These are phyloP conservation scores for Ochotona princeps DNA, from an alignment of 2,113 vertebrate genomes.

Conservation along the genomic window DNA sequence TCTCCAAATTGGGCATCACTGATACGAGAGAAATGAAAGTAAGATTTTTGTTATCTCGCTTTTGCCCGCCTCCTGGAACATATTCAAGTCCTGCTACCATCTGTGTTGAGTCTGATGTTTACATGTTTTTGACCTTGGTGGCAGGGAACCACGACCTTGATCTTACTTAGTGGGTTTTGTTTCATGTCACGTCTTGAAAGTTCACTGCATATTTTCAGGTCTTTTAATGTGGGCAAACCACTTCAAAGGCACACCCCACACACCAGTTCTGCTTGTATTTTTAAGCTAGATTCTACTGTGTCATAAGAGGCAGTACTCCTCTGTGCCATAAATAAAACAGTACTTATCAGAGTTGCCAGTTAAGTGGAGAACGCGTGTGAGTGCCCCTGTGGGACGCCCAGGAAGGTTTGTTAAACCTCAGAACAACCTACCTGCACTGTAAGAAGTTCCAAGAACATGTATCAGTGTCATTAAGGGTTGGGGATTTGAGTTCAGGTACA, in stretches of 20 bases:
- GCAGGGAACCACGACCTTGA: slow-evolving; percentile 9
- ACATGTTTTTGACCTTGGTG: not conserved
- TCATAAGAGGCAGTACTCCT: slow-evolving; percentile 5
- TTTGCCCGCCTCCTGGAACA: not conserved
- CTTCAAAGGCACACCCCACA: slow-evolving; percentile 50
- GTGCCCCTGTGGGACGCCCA: too few species aligned
- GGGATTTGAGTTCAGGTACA: not conserved
- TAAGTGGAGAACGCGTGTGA: not conserved
- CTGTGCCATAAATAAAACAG: not conserved
- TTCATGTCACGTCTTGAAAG: slow-evolving; percentile 23
- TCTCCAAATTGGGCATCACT: slow-evolving; percentile 17
- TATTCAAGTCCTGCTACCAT: not conserved
- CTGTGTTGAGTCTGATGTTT: not conserved
- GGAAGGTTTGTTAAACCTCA: not conserved
- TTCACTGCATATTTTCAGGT: not conserved
- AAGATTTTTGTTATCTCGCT: slow-evolving; percentile 37
- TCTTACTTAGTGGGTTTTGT: not conserved
- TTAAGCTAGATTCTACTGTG: slow-evolving; percentile 39
- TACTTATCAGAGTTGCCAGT: not conserved
- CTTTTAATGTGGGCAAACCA: not conserved
- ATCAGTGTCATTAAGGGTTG: not conserved
- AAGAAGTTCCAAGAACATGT: not conserved
- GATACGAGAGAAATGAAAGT: slow-evolving; percentile 53
- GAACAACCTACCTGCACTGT: not conserved
- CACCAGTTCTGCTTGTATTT: slow-evolving; percentile 46